Percentiles rank a stretch among this genome's conserved stretches.
Evolutionary conservation across 2,888 invertebrate genomes (phyloP).

Genomic region (Abscondita cerata): DNA sequence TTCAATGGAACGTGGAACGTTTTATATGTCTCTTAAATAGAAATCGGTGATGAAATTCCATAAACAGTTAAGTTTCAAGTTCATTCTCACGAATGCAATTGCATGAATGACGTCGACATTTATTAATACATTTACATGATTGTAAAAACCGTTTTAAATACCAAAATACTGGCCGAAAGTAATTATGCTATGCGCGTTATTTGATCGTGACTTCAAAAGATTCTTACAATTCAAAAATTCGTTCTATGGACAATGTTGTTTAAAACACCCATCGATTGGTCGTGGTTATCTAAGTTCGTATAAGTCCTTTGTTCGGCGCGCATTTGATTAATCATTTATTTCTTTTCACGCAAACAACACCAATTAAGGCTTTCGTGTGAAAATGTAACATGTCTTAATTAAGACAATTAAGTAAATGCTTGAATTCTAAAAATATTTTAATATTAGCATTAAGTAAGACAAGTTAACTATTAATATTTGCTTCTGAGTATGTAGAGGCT

Average conservation of each 20-base stretch:
- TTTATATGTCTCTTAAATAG: slow-evolving; percentile 20
- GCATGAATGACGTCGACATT: slow-evolving; percentile 30
- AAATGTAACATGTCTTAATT: background rate
- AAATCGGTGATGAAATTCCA: slow-evolving; percentile 26
- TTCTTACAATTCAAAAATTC: background rate
- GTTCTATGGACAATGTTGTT: slow-evolving; percentile 4
- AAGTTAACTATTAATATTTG: slow-evolving; percentile 6
- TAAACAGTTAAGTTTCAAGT: slow-evolving; percentile 34
- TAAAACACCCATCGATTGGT: slow-evolving; percentile 2
- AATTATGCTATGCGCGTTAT: no score
- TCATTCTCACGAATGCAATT: slow-evolving; percentile 34
- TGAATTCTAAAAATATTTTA: background rate
- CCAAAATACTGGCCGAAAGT: slow-evolving; percentile 11
- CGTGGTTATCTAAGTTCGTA: slow-evolving; percentile 1
- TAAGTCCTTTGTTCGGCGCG: background rate
- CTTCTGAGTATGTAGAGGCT: slow-evolving; percentile 1
- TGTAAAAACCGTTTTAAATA: slow-evolving; percentile 34
- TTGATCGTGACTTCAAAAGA: background rate
- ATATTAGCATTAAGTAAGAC: slow-evolving; percentile 5
- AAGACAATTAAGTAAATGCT: slow-evolving; percentile 1
- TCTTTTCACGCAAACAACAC: no score
- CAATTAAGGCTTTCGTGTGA: no score
- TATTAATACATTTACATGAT: slow-evolving; percentile 34
- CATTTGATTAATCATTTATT: no score
- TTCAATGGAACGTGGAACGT: background rate